phyloP scores from a whole-genome alignment of 2,888 invertebrate species.

The Acanthoscelides obtectus region DNA sequence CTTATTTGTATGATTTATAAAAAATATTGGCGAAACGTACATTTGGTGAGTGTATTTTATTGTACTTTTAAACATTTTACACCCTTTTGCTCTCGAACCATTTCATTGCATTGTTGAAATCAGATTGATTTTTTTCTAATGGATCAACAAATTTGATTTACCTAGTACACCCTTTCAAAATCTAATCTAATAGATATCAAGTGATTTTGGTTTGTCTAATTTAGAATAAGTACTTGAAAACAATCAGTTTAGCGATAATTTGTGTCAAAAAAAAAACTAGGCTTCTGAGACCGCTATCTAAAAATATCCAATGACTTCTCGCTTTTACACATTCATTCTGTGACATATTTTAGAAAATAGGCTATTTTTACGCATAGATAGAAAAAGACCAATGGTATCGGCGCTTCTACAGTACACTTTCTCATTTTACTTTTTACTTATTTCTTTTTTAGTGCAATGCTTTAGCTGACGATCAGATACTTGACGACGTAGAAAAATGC shows the following conservation, averaged over 20 bases:
- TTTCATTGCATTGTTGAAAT: neutral
- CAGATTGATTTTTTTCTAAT: neutral
- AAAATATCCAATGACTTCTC: conserved; percentile 31
- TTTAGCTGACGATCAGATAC: conserved; percentile 5
- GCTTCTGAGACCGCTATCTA: conserved; percentile 14
- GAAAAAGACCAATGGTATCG: conserved; percentile 22
- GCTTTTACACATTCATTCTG: conserved; percentile 25
- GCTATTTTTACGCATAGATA: conserved; percentile 33
- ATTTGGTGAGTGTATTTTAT: conserved; percentile 14
- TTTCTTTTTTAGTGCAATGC: conserved; percentile 24
- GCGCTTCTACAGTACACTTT: conserved; percentile 12
- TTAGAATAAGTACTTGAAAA: conserved; percentile 4
- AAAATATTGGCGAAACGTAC: conserved; percentile 13
- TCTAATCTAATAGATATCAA: neutral
- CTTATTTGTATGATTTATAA: conserved; percentile 26
- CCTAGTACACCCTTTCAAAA: neutral
- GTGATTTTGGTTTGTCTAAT: neutral
- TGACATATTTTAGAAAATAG: conserved; percentile 36
- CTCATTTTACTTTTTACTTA: neutral
- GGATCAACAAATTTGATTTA: neutral
- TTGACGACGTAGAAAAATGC: conserved; percentile 21
- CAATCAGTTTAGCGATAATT: neutral
- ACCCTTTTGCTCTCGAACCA: neutral
- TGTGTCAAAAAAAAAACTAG: conserved; percentile 1
- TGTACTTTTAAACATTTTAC: neutral